Conservation (phyloP, 1,140 invertebrate genomes). For the Venustaconcha ellipsiformis region DNA sequence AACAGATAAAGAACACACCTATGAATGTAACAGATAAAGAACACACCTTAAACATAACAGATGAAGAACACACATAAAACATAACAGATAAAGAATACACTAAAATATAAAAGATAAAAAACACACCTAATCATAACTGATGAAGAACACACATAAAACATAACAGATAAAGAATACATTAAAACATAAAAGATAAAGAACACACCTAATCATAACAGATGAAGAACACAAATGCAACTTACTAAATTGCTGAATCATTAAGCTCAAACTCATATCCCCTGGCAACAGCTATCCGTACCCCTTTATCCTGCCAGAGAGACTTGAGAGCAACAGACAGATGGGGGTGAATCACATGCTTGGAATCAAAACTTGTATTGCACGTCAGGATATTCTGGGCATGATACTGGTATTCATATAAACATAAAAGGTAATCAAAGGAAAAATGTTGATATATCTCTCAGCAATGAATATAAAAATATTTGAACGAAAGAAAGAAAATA, state of each 20-base stretch:
- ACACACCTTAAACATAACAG: no score
- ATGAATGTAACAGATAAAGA: no score
- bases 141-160: no score
- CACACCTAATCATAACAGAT: no score
- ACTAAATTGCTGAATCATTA: constrained; percentile 71
- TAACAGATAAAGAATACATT: no score
- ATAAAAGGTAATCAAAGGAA: neutral
- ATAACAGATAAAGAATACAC: no score
- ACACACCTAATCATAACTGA: no score
- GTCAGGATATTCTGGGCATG: constrained; percentile 68
- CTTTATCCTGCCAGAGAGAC: constrained; percentile 70
- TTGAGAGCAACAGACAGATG: constrained; percentile 59
- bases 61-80: no score
- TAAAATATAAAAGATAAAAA: no score
- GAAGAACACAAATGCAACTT: constrained; percentile 42
- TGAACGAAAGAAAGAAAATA: no score
- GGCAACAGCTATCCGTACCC: constrained; percentile 75
- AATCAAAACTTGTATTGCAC: constrained; percentile 67
- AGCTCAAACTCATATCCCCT: constrained; percentile 73
- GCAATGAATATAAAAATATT: neutral
- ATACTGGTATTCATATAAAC: constrained; percentile 60
- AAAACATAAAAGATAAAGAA: no score
- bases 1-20: no score
- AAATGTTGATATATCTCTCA: neutral
- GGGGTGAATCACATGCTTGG: constrained; percentile 61